Conservation (phyloP, 2,888 invertebrate species). For the Axea sp. region DNA sequence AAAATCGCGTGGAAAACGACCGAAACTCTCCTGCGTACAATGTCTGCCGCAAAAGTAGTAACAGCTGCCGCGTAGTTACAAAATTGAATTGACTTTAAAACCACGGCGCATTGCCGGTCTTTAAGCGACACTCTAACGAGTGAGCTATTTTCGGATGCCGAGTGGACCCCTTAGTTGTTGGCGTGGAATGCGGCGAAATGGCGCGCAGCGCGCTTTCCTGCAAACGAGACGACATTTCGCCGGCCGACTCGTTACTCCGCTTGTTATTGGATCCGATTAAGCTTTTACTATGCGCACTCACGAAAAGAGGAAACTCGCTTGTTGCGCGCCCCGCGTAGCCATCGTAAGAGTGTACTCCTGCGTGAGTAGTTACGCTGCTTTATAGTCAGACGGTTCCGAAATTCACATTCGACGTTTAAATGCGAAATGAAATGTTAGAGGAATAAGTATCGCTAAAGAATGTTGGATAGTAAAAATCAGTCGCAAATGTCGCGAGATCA, state of each 20-base stretch:
- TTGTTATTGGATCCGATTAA: slow-evolving; percentile 54
- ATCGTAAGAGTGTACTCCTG: slow-evolving; percentile 29
- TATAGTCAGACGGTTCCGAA: slow-evolving; percentile 54
- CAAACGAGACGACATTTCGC: slow-evolving; percentile 35
- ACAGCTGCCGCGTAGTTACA: slow-evolving; percentile 48
- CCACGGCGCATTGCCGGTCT: too few species aligned
- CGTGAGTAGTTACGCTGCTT: slow-evolving; percentile 57
- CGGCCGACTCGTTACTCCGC: slow-evolving; percentile 39
- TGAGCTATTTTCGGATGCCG: slow-evolving; percentile 52
- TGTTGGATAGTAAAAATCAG: too few species aligned
- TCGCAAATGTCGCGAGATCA: too few species aligned
- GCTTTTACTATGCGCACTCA: slow-evolving; percentile 17
- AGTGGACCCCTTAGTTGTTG: slow-evolving; percentile 60
- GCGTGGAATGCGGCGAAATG: slow-evolving; percentile 60
- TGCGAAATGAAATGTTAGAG: too few species aligned
- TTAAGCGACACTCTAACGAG: slow-evolving; percentile 52
- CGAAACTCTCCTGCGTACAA: slow-evolving; percentile 24
- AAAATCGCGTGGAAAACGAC: too few species aligned
- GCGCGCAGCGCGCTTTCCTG: slow-evolving; percentile 45
- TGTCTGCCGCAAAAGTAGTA: slow-evolving; percentile 38
- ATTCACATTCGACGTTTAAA: background rate
- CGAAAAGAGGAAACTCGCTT: slow-evolving; percentile 31
- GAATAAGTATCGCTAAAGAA: too few species aligned
- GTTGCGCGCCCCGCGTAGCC: slow-evolving; percentile 10
- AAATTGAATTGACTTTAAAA: slow-evolving; percentile 58